Percentiles rank a stretch among this genome's conserved stretches.
Evolutionary conservation across 2,888 invertebrate species (phyloP).

Genomic region (Hydraecia micacea): DNA sequence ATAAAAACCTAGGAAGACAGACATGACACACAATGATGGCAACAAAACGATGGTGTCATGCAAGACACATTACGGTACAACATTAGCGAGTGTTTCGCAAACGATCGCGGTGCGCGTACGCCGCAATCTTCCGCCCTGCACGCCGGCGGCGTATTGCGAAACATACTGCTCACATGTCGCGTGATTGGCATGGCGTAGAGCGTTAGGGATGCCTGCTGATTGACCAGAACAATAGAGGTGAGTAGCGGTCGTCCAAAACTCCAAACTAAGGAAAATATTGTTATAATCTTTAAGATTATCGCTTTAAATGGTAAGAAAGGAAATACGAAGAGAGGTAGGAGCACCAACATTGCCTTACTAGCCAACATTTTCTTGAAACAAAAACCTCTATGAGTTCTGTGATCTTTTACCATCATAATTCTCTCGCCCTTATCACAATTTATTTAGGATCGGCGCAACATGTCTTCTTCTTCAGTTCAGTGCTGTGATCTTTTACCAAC

Average conservation of each 20-base stretch:
- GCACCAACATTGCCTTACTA: not conserved
- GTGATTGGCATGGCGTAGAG: constrained; percentile 39
- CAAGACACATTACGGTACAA: constrained; percentile 53
- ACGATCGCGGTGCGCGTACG: constrained; percentile 58
- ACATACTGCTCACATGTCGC: constrained; percentile 57
- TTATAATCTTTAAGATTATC: not conserved
- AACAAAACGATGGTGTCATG: constrained; percentile 51
- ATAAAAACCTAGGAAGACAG: constrained; percentile 26
- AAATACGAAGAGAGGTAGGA: not conserved
- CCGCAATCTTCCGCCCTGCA: constrained; percentile 65
- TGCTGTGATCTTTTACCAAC: too few species aligned
- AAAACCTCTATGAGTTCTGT: not conserved
- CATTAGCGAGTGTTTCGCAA: constrained; percentile 62
- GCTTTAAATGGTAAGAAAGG: not conserved
- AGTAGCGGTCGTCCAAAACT: too few species aligned
- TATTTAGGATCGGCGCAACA: not conserved
- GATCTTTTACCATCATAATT: not conserved
- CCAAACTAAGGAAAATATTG: not conserved
- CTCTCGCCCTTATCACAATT: not conserved
- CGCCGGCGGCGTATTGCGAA: constrained; percentile 55
- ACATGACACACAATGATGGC: constrained; percentile 20
- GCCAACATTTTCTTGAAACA: not conserved
- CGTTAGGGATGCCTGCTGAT: constrained; percentile 52
- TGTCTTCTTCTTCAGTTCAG: too few species aligned
- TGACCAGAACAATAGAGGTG: not conserved